Evolutionary conservation across 2,797 vertebrate species (phyloP), one percentile per base, ranked within the genome.

Genomic region (Sarcoramphus papa): DNA sequence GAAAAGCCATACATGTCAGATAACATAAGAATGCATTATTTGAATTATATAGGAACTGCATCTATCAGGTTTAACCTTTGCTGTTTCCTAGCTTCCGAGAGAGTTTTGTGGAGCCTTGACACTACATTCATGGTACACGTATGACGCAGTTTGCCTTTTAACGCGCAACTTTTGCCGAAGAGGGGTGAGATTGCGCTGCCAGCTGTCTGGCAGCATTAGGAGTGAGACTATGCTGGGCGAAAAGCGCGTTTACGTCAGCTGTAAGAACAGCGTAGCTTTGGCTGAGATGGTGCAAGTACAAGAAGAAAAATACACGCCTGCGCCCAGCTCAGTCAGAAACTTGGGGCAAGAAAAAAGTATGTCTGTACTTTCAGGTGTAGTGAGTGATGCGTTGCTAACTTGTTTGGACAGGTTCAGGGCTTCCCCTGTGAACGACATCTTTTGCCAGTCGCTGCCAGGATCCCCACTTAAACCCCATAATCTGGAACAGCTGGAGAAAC

Each of bases 401-500:
- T 74, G 33, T 80, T 83, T 65, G 79, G 77, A 86, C 97, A 99
- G 99, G 98, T 99, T 99, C 97, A 99, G 98, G 98, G 98, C 99
- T 4, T 99, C 99, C 45, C 99, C 99, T 5, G 99, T 99, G 94
- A 99, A 99, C 68, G 98, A 99, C 97, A 99, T 99, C 97, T 99
- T 99, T 97, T 99, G 99, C 98, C 99, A 99, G 86, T 99, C 99
- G 64, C 96, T 99, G 95, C 97, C 98, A 13, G 99, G 99, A 88
- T 99, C 99, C 23, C 99, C 99, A 18, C 97, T 99, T 64, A 98
- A 98, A 85, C 99, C 99, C 59, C 98, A 98, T 76, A 98, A 98
- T 57, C 98, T 99, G 74, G 93, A 98, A 35, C 98, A 99, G 95
- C 88, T 99, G 97, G 98, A 99, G 85, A 98, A 98, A 64, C 99